Conservation (phyloP, 2,797 vertebrate genomes). For the Enteromius mattozi region DNA sequence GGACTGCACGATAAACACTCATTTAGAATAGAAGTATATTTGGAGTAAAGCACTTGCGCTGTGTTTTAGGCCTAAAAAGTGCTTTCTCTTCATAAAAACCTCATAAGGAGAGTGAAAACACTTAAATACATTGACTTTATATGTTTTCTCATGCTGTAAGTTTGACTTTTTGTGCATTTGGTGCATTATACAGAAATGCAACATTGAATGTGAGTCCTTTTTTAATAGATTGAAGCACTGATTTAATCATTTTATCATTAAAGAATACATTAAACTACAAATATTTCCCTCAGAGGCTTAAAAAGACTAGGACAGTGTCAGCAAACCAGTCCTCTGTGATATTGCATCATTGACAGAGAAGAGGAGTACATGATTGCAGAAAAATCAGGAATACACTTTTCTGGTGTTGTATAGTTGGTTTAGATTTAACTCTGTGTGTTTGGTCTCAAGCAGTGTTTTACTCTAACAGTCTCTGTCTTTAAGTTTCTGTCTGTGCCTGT, state of each 20-base stretch:
- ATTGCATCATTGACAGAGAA: neutral
- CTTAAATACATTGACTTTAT: neutral
- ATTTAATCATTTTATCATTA: neutral
- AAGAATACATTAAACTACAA: neutral
- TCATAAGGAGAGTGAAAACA: neutral
- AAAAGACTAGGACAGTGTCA: neutral
- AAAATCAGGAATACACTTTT: neutral
- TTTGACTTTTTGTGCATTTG: conserved; percentile 8
- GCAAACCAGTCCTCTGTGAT: neutral
- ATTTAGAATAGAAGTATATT: neutral
- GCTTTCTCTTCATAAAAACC: neutral
- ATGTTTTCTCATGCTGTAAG: neutral
- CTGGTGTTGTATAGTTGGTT: neutral
- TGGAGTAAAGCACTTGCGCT: neutral
- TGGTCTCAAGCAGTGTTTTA: conserved; percentile 16
- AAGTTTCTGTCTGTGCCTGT: conserved; percentile 28
- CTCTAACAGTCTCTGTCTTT: conserved; percentile 36
- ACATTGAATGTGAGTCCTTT: neutral
- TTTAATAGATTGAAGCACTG: neutral
- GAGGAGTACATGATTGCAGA: neutral
- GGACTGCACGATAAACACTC: conserved; percentile 19
- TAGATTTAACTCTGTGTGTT: conserved; percentile 16
- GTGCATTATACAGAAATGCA: neutral
- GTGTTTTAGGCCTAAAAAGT: neutral
- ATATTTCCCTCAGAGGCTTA: neutral